phyloP scores from a whole-genome alignment of 2,888 invertebrate genomes.

The Pardosa pseudoannulata region DNA sequence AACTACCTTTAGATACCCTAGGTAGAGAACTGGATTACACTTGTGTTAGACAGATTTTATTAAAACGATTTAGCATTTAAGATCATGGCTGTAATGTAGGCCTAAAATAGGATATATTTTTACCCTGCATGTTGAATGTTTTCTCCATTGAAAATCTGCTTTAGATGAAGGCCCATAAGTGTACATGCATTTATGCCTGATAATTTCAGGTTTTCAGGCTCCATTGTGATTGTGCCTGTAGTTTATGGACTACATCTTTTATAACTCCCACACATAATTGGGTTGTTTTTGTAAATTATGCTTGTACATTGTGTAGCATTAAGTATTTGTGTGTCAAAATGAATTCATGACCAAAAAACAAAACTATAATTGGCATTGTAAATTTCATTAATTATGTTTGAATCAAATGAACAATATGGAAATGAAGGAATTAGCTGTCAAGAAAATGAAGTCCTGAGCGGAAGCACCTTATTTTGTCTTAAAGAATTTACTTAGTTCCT shows the following conservation, averaged over 20 bases:
- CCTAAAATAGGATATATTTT: not conserved
- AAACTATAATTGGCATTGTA: constrained; percentile 46
- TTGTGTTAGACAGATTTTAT: not conserved
- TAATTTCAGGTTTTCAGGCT: constrained; percentile 30
- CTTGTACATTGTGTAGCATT: constrained; percentile 65
- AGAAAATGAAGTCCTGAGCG: constrained; percentile 31
- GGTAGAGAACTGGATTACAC: not conserved
- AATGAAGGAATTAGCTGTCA: constrained; percentile 14
- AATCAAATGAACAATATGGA: constrained; percentile 20
- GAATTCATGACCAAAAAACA: constrained; percentile 51
- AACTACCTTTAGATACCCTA: not conserved
- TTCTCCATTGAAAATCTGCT: constrained; percentile 31
- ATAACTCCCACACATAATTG: constrained; percentile 34
- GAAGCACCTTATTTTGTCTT: constrained; percentile 58
- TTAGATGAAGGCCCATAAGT: constrained; percentile 29
- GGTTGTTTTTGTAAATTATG: constrained; percentile 51
- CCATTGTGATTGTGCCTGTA: constrained; percentile 59
- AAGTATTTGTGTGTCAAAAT: constrained; percentile 41
- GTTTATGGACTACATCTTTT: constrained; percentile 40
- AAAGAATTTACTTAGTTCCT: constrained; percentile 60
- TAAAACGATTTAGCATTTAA: not conserved
- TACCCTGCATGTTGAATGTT: constrained; percentile 8
- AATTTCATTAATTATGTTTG: constrained; percentile 29
- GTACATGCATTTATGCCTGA: constrained; percentile 55
- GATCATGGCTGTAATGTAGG: not conserved